phyloP scores from a whole-genome alignment of 2,113 vertebrate species.

The Smithornis capensis region DNA sequence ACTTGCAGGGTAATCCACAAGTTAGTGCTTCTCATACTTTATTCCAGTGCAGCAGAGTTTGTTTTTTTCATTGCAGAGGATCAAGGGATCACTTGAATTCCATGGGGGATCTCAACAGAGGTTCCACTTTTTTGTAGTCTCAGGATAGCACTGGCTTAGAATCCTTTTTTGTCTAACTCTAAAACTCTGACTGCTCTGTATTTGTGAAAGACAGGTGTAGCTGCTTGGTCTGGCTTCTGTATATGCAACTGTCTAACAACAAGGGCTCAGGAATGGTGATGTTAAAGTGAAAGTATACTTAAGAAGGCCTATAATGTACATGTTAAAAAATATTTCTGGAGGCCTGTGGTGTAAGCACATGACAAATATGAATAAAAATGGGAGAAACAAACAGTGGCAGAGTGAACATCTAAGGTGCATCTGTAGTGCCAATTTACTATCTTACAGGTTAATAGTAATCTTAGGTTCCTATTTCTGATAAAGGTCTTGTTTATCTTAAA shows the following conservation, averaged over 20 bases:
- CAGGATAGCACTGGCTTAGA: not conserved
- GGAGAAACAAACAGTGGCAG: not conserved
- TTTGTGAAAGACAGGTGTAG: not conserved
- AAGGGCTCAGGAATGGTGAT: not conserved
- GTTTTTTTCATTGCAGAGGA: not conserved
- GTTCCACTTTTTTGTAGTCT: not conserved
- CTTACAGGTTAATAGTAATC: not conserved
- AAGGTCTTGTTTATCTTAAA: conserved; percentile 20
- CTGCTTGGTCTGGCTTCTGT: not conserved
- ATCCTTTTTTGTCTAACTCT: not conserved
- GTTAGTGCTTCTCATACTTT: not conserved
- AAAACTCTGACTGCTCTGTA: not conserved
- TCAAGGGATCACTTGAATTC: not conserved
- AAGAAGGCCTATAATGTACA: not conserved
- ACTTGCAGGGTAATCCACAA: not conserved
- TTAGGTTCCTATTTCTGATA: not conserved
- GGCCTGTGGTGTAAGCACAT: not conserved
- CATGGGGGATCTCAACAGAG: not conserved
- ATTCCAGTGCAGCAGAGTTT: not conserved
- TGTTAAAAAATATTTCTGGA: not conserved
- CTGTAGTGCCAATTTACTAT: not conserved
- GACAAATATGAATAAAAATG: not conserved
- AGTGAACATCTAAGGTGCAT: not conserved
- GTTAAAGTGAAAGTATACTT: not conserved
- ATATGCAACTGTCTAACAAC: not conserved